Base-by-base conservation (phyloP, 2,113 vertebrate genomes). In the Cyanoderma ruficeps region DNA sequence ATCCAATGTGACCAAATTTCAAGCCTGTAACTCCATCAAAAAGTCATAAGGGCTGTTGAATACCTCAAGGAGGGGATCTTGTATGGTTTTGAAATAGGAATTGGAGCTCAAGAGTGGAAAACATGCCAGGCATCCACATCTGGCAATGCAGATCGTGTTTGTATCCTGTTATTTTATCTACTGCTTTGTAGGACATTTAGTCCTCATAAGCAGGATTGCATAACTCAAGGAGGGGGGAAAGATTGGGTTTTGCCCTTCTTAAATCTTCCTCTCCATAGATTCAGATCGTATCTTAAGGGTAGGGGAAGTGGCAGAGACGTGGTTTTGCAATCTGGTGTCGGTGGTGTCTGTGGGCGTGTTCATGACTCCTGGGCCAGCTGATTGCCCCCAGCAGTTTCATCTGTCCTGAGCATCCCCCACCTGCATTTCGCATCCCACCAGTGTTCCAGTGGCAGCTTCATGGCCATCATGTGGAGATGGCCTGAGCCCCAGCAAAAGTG, bases 111-210 rank as follows among this genome's bases (percentile, higher is more conserved):
- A 78, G 77, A 91, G 50, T 55, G 55, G 42, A 96, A 83, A 85
- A 69, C 0, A 0, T 78, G 55, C 70, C 91, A 95, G 84, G 46
- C 27, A 0, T 94, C 79, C 95, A 93, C 87, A 94, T 94, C 93
- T 96, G 95, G 90, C 6, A 2, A 15, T 50, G 74, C 39, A 35
- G 56, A 55, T 53, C 44, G 1, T 28, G 27, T 61, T 80, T 21
- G 3, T 68, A n/a, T 24, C 23, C 23, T 80, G 59, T 83, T 93
- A 60, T 46, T 93, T 93, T 93, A 72, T 90, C 86, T 93, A 63
- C 55, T 86, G 55, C 60, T 88, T 90, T 90, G 81, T 17, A 2
- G 89, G 86, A 93, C 88, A 80, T 88, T 78, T 41, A 68, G 94
- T 94, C 52, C 86, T 78, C 53, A 7, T 47, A 25, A 76, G 44